phyloP scores from a whole-genome alignment of 2,888 invertebrate species.

The Drosophila rubida region DNA sequence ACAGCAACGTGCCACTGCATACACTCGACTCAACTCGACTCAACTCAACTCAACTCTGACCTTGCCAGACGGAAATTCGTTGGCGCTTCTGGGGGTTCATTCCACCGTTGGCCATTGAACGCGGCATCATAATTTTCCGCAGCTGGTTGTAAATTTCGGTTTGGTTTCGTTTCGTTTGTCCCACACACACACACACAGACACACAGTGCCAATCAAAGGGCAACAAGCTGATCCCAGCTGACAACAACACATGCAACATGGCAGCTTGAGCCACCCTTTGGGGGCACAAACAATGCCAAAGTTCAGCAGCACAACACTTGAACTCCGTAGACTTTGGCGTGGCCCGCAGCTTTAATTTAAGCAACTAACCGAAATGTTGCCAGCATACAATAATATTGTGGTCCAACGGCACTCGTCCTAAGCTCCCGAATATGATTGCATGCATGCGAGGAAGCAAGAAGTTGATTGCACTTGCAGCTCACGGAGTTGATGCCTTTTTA shows the following conservation, averaged over 20 bases:
- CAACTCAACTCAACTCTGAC: conserved; percentile 80
- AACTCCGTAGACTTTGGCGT: conserved; percentile 47
- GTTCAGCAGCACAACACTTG: conserved; percentile 45
- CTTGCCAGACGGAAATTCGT: conserved; percentile 61
- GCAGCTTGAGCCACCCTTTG: conserved; percentile 19
- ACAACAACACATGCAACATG: conserved; percentile 17
- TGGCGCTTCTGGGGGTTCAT: conserved; percentile 52
- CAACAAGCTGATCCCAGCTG: conserved; percentile 28
- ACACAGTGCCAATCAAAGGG: conserved; percentile 26
- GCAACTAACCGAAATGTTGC: conserved; percentile 32
- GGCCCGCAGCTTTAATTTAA: conserved; percentile 34
- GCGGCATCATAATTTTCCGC: conserved; percentile 60
- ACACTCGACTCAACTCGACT: conserved; percentile 78
- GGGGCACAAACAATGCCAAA: conserved; percentile 49
- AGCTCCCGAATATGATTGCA: conserved; percentile 5
- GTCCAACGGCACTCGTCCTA: conserved; percentile 40
- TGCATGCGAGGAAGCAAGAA: background rate
- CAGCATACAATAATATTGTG: conserved; percentile 9
- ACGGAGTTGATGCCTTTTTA: background rate
- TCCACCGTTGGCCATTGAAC: conserved; percentile 66
- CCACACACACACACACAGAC: background rate
- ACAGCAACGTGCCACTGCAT: conserved; percentile 58
- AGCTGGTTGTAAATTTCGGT: conserved; percentile 47
- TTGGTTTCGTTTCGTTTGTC: background rate
- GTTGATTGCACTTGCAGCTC: background rate